These are phyloP conservation scores for Halocynthia roretzi DNA, from an alignment of 23 tunicate genomes.

Conservation along the genomic window DNA sequence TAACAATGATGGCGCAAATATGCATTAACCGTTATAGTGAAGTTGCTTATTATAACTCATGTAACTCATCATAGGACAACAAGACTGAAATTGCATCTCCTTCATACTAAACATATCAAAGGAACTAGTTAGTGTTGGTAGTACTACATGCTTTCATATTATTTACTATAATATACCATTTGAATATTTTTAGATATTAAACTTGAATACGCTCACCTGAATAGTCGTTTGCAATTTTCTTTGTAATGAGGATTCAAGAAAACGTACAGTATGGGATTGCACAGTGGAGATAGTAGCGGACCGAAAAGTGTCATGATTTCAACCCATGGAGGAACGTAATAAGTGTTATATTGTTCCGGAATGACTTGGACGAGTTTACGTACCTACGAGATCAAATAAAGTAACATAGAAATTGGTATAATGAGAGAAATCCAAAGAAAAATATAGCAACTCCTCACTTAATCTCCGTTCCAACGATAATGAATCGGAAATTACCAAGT, in stretches of 20 bases:
- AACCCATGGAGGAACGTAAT: slow-evolving; percentile 24
- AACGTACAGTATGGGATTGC: slow-evolving; percentile 54
- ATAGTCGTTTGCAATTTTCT: slow-evolving; percentile 10
- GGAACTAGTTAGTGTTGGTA: no score
- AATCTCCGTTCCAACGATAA: no score
- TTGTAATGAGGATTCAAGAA: slow-evolving; percentile 62
- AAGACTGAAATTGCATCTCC: no score
- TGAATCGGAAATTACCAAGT: no score
- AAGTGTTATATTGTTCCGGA: slow-evolving; percentile 25
- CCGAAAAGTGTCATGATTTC: slow-evolving; percentile 49
- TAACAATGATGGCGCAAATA: no score
- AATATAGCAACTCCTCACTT: no score
- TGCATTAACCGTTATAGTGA: no score
- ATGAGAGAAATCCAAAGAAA: not conserved
- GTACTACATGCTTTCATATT: no score
- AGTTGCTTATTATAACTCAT: no score
- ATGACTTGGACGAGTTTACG: slow-evolving; percentile 46
- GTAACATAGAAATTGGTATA: not conserved
- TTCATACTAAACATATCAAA: no score
- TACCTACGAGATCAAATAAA: slow-evolving; percentile 17
- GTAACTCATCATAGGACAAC: no score
- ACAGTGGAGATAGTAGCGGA: slow-evolving; percentile 50
- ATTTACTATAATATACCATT: not conserved
- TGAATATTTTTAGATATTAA: not conserved
- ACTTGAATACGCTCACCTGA: slow-evolving; percentile 1